Conservation (phyloP, 2,113 vertebrate genomes). For the Anseranas semipalmata region DNA sequence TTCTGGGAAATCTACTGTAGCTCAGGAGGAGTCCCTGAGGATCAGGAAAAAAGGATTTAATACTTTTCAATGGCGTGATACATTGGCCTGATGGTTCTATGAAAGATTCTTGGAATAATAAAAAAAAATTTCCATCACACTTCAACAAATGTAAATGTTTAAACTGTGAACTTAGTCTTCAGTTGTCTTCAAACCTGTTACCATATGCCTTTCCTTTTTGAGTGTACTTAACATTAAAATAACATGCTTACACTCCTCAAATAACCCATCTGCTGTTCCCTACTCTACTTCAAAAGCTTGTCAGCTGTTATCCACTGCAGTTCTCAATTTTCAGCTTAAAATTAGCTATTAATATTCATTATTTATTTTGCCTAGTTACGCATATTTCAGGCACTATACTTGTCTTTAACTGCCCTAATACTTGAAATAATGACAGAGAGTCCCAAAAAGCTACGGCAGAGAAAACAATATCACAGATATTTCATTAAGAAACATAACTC, state of each 20-base stretch:
- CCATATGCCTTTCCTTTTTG: slow-evolving; percentile 69
- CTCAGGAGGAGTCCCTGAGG: neutral
- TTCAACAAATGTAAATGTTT: slow-evolving; percentile 74
- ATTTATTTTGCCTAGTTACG: slow-evolving; percentile 34
- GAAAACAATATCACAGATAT: neutral
- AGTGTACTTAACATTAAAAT: slow-evolving; percentile 69
- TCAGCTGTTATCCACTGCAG: slow-evolving; percentile 60
- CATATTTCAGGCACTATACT: neutral
- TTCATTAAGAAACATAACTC: slow-evolving; percentile 9
- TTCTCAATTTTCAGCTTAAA: slow-evolving; percentile 13
- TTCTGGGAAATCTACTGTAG: neutral
- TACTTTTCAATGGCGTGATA: slow-evolving; percentile 17
- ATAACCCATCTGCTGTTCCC: slow-evolving; percentile 60
- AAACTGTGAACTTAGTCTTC: slow-evolving; percentile 69
- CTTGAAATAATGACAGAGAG: neutral
- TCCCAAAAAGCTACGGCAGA: neutral
- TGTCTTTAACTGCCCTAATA: neutral
- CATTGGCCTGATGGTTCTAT: slow-evolving; percentile 17
- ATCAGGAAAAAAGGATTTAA: slow-evolving; percentile 43
- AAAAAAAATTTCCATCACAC: slow-evolving; percentile 55
- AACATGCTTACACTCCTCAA: slow-evolving; percentile 67
- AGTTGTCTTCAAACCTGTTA: slow-evolving; percentile 67
- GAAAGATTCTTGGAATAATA: slow-evolving; percentile 59
- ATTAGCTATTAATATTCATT: slow-evolving; percentile 42
- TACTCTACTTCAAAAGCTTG: slow-evolving; percentile 59